Evolutionary conservation across 2,888 invertebrate species (phyloP).

Genomic region (Aporophyla lueneburgensis): DNA sequence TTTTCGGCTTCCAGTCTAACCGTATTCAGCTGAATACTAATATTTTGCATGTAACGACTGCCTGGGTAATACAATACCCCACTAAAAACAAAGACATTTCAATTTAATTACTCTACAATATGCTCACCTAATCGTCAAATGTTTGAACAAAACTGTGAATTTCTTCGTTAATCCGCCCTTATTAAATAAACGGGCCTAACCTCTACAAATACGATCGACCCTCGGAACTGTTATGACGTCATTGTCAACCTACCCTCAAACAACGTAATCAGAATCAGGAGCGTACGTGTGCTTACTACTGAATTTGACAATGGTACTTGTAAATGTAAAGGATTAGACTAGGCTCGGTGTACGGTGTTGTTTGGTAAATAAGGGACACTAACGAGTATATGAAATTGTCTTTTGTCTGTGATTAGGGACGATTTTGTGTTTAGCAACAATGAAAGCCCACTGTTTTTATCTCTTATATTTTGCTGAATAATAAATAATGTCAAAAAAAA

Average conservation of each 20-base stretch:
- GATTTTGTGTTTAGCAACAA: background rate
- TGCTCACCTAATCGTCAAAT: conserved; percentile 50
- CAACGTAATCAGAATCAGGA: conserved; percentile 53
- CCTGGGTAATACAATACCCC: background rate
- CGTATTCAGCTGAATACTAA: too few species aligned
- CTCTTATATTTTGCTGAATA: background rate
- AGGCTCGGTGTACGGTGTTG: background rate
- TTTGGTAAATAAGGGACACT: background rate
- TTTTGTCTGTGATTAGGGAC: too few species aligned
- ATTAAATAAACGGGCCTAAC: conserved; percentile 54
- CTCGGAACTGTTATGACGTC: conserved; percentile 61
- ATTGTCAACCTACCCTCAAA: conserved; percentile 55
- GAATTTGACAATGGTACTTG: conserved; percentile 23
- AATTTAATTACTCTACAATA: conserved; percentile 32
- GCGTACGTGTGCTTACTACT: conserved; percentile 36
- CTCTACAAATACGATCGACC: conserved; percentile 64
- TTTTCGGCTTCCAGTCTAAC: too few species aligned
- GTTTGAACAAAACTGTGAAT: conserved; percentile 57
- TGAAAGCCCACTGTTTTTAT: background rate
- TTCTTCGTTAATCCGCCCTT: conserved; percentile 60
- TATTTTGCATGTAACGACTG: background rate
- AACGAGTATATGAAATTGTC: background rate
- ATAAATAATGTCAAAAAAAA: background rate
- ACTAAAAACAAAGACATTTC: conserved; percentile 13
- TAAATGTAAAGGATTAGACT: conserved; percentile 10